Evolutionary conservation across 2,797 vertebrate genomes (phyloP), one percentile per base, ranked within the genome.

Genomic region (Sebastes aleutianus): DNA sequence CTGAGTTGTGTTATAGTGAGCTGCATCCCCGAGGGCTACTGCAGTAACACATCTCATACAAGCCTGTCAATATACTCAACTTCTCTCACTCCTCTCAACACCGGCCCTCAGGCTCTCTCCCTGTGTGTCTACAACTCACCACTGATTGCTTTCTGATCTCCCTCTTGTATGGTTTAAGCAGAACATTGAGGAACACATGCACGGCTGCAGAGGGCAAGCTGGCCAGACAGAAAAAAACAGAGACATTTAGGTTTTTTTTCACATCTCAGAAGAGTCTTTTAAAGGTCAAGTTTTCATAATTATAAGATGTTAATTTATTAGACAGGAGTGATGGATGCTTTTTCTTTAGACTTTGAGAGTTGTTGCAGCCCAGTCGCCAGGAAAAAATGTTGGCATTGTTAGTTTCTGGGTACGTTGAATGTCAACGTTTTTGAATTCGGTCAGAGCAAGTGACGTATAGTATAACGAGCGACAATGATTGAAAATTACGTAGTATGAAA

Each of bases 141-240:
- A 4, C 75, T 82, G 90, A 93, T 93, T 93, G 93, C 91, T 92
- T 93, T 91, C 88, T 85, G 87, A 88, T 88, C 76, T 83, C 79
- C 76, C 66, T 79, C 88, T 78, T 92, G 93, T 92, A 79, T 86
- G 75, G 50, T 91, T 94, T 88, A 80, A 79, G 74, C 75, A 62
- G 79, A 87, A 87, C 85, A 78, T 18, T 58, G 75, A 82, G 68
- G 63, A 83, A 80, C 89, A 88, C 74, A 54, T 85, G 88, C 85
- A 74, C 16, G 18, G 71, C 88, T 72, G 79, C 85, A 88, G 88
- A 92, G 90, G 84, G 68, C 85, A 61, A 36, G 32, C 58, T 31
- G 70, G 70, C 73, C 76, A 34, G 26, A 53, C 53, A 54, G 50
- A 47, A 47, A 18, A 47, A 47, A 47, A 79, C 54, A 77, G 59